Evolutionary conservation across 2,888 invertebrate genomes (phyloP), one percentile per base, ranked within the genome.

Genomic region (Hydraecia micacea): DNA sequence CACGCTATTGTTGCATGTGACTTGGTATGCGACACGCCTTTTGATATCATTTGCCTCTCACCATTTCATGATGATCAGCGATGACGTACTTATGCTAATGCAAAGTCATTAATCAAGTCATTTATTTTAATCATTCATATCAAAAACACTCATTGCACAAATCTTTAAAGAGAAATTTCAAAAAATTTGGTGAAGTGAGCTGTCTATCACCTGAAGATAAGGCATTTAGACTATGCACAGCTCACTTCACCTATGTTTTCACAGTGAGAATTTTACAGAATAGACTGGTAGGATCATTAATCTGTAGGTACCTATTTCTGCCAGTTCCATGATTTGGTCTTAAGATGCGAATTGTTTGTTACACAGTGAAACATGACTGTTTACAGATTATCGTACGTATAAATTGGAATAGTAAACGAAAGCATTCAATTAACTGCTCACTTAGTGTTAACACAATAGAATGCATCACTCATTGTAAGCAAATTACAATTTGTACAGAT

Each of bases 391-490:
- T 72, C 32, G 81, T 81, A 72, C 55, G 75, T 85, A 73, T 74
- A 21, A 80, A 85, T 74, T 85, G 39, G 28, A 84, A 62, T 60
- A 70, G 73, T 73, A 63, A 75, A 80, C 71, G 73, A 80, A 71
- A 77, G 70, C 75, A 79, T 86, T 83, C 80, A 79, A 79, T 82
- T 84, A 84, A 81, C 80, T 82, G 79, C 80, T 84, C 80, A 88
- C 86, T 87, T 78, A 83, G 70, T 73, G 76, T 82, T 83, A 78
- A 52, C 65, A 80, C 85, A 90, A 87, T 84, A 78, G 73, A 88
- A 87, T 91, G 90, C 91, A 78, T 89, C 85, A 88, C 81, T 85
- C 88, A 93, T 94, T 94, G 93, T 94, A 94, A 76, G 92, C 92
- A 92, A 95, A 92, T 89, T 81, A 83, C 65, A 36, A 83, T 88